These are phyloP conservation scores for Tiphia femorata DNA, from an alignment of 2,888 invertebrate genomes.

Conservation along the genomic window DNA sequence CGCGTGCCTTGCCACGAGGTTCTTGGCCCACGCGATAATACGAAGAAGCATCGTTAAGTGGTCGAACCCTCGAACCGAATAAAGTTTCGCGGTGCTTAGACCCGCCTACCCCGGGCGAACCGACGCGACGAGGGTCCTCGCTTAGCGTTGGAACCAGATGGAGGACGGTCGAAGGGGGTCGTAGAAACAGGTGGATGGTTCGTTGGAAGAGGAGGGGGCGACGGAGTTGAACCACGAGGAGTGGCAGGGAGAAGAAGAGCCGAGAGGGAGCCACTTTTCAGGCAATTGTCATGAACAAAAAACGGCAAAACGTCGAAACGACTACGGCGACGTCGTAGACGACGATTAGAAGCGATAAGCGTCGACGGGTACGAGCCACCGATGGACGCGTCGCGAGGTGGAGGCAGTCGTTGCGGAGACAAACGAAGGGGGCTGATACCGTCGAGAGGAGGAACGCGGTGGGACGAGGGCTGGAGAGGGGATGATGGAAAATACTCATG, in stretches of 20 bases:
- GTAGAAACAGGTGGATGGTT: background rate
- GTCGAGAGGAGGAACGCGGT: background rate
- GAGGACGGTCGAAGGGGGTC: background rate
- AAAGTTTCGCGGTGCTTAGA: too few species aligned
- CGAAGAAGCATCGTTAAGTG: too few species aligned
- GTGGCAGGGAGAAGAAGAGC: background rate
- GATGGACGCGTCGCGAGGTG: constrained; percentile 32
- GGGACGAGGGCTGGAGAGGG: background rate
- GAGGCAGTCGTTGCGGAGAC: constrained; percentile 26
- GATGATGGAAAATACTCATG: background rate
- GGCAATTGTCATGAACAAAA: constrained; percentile 57
- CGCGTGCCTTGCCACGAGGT: too few species aligned
- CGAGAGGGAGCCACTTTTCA: constrained; percentile 45
- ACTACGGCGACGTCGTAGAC: constrained; percentile 29
- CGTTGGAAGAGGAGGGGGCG: background rate
- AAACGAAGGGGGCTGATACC: constrained; percentile 21
- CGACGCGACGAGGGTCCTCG: too few species aligned
- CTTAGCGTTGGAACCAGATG: too few species aligned
- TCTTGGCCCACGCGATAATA: too few species aligned
- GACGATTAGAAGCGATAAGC: constrained; percentile 43
- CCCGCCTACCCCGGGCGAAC: too few species aligned
- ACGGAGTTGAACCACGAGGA: background rate
- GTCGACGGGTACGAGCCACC: too few species aligned
- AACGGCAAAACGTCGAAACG: constrained; percentile 39
- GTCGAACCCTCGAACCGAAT: too few species aligned